A percentile compares a stretch with the other conserved stretches of the same genome.
Evolutionary conservation across 1,140 invertebrate species (phyloP).

Genomic region (Drosophila quadrilineata): DNA sequence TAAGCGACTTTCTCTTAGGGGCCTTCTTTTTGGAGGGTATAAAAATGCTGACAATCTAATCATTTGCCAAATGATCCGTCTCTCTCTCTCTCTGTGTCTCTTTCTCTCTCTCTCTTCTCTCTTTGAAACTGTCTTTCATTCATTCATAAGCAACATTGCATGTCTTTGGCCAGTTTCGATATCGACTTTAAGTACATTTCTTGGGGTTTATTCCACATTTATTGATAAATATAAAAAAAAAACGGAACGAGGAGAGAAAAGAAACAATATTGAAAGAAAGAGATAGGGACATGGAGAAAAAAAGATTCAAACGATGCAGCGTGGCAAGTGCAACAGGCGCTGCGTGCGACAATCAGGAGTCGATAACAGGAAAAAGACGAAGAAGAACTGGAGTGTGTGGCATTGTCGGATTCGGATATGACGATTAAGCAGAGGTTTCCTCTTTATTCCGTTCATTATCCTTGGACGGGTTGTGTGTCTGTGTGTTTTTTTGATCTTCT

Average conservation of each 20-base stretch:
- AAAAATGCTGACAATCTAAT: conserved; percentile 56
- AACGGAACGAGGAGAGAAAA: too few relatives aligned
- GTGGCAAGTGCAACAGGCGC: conserved; percentile 5
- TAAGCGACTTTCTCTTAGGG: too few relatives aligned
- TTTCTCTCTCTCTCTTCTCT: too few relatives aligned
- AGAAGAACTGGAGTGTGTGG: too few relatives aligned
- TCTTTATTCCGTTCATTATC: too few relatives aligned
- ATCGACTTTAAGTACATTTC: background rate
- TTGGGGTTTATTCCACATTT: conserved; percentile 20
- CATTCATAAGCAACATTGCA: conserved; percentile 49
- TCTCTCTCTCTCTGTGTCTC: too few relatives aligned
- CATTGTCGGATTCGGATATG: conserved; percentile 29
- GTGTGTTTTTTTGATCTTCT: conserved; percentile 9
- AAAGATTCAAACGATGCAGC: background rate
- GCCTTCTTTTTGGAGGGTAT: background rate
- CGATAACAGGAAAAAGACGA: too few relatives aligned
- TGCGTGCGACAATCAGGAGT: conserved; percentile 35
- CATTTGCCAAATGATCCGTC: conserved; percentile 60
- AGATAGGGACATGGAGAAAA: too few relatives aligned
- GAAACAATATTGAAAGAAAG: too few relatives aligned
- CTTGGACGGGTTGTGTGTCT: conserved; percentile 14
- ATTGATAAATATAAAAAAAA: conserved; percentile 24
- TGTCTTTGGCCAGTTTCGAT: background rate
- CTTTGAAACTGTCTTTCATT: conserved; percentile 21
- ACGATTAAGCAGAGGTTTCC: conserved; percentile 2